A percentile compares a stretch with the other conserved stretches of the same genome.
phyloP scores from a whole-genome alignment of 2,888 invertebrate species.

The Apotomis turbidana region DNA sequence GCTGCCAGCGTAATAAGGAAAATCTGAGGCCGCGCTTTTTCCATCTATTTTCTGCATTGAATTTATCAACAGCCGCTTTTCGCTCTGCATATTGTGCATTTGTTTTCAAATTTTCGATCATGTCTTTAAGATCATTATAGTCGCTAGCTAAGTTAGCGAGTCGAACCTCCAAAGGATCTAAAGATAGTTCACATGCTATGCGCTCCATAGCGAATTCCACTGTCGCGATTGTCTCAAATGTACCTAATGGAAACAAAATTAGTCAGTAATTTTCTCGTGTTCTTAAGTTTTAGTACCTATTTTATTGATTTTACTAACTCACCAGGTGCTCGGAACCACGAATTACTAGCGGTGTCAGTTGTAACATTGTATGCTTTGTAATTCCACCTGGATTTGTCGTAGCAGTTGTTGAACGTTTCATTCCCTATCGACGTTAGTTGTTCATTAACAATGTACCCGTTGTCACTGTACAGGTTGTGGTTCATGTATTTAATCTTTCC shows the following conservation, averaged over 20 bases:
- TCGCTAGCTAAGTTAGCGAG: conserved; percentile 73
- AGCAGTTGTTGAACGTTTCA: conserved; percentile 66
- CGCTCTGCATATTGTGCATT: conserved; percentile 80
- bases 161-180: conserved; percentile 83
- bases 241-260: conserved; percentile 53
- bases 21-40: conserved; percentile 86
- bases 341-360: conserved; percentile 54
- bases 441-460: conserved; percentile 81
- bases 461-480: conserved; percentile 73
- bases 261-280: background rate
- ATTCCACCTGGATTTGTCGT: conserved; percentile 70
- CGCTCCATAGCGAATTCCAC: conserved; percentile 87
- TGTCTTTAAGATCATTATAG: conserved; percentile 60
- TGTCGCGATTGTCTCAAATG: conserved; percentile 81
- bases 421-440: conserved; percentile 46
- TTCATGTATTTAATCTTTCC: conserved; percentile 86
- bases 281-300: background rate
- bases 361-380: conserved; percentile 56
- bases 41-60: conserved; percentile 88
- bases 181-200: conserved; percentile 77
- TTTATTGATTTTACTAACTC: conserved; percentile 3
- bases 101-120: conserved; percentile 79
- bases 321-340: conserved; percentile 57
- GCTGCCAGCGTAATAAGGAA: conserved; percentile 85
- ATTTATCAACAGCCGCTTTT: conserved; percentile 73